Evolutionary conservation across 2,797 vertebrate species (phyloP), one percentile per base, ranked within the genome.

Genomic region (Tangara arthus): DNA sequence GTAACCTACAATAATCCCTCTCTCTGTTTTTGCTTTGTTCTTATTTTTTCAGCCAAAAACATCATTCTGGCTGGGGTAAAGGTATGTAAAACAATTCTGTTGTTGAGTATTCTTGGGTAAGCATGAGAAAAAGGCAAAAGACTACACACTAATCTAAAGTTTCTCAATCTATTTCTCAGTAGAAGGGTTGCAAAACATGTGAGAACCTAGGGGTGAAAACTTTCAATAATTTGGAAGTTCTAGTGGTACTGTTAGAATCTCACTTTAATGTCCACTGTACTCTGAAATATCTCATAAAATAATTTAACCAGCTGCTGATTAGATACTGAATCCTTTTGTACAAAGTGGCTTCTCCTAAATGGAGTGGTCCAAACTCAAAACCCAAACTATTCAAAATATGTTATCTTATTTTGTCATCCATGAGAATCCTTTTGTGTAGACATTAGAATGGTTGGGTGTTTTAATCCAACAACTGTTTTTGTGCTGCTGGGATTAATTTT

Each of bases 61-160:
- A 99, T 99, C 88, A 98, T 99, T 91, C 98, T 99, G 95, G 99
- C 99, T 32, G 99, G 99, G 77, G 98, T 99, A 79, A 99, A 99
- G 98, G 99, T 99, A 98, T 63, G 98, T 95, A 52, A 87, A 90
- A 60, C 10, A 50, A 26, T 49, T 44, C 42, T 44, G 5, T 55
- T 78, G 4, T 64, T 59, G 63, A 39, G 11, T 87, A 3, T 90
- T 88, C n/a, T 86, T 76, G 55, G 23, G 35, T 41, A 39, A 88
- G 37, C 61, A 42, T 65, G 76, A 78, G 68, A 49, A 75, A 23
- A 90, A 90, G 35, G 18, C 16, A 49, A 24, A 34, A 39, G 9
- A 3, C 9, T 34, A 21, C 27, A 49, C 4, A 35, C 22, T 77
- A 32, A 65, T 80, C 24, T 69, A 12, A 39, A 86, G 35, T 70